Percentiles rank a stretch among this genome's conserved stretches.
These are phyloP conservation scores for Petromus typicus DNA, from an alignment of 2,113 vertebrate species.

Conservation along the genomic window DNA sequence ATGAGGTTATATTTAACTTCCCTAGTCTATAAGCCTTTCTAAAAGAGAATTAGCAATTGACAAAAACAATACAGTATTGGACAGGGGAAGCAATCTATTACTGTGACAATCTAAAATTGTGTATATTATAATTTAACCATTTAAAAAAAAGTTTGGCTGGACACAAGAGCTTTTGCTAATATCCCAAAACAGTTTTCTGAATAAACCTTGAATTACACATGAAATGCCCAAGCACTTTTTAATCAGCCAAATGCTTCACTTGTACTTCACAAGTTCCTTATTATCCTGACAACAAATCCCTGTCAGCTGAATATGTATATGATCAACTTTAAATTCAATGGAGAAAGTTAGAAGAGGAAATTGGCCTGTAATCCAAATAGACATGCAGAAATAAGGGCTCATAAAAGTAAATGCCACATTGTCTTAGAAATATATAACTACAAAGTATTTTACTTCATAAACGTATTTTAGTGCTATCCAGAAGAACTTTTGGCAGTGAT, in stretches of 20 bases:
- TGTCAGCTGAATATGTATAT: neutral
- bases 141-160: neutral
- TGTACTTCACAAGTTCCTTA: constrained; percentile 5
- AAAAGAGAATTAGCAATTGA: constrained; percentile 46
- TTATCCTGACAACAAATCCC: neutral
- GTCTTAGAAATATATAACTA: neutral
- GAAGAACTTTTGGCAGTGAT: neutral
- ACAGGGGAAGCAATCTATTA: neutral
- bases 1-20: constrained; percentile 3
- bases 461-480: neutral
- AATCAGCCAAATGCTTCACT: constrained; percentile 3
- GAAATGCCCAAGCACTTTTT: constrained; percentile 15
- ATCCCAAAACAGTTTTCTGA: neutral
- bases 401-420: neutral
- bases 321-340: neutral
- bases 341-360: neutral
- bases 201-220: neutral
- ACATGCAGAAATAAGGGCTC: neutral
- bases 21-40: constrained; percentile 39
- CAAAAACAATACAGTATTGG: neutral
- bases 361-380: neutral
- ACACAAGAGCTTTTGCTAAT: neutral
- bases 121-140: neutral
- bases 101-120: constrained; percentile 21
- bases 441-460: constrained; percentile 22